Evolutionary conservation across 2,797 vertebrate genomes (phyloP).

Genomic region (Megaceryle alcyon): DNA sequence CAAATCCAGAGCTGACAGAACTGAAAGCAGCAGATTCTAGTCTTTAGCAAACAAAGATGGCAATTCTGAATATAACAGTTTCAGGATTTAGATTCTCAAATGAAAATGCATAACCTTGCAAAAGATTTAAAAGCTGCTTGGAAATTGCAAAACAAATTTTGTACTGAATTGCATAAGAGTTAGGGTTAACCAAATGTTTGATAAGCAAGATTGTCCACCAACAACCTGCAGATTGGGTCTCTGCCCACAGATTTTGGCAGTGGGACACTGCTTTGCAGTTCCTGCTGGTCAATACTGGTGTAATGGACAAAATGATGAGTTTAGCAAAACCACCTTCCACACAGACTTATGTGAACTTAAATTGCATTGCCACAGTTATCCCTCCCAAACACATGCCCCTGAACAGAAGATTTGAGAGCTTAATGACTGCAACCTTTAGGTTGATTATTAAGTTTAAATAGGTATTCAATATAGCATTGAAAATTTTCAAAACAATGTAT

Average conservation of each 20-base stretch:
- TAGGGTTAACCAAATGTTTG: not conserved
- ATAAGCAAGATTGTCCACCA: not conserved
- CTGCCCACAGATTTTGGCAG: not conserved
- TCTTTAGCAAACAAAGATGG: not conserved
- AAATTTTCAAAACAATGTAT: not conserved
- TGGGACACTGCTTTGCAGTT: not conserved
- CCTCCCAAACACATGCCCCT: fast-evolving
- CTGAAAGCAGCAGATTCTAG: not conserved
- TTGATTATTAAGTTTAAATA: not conserved
- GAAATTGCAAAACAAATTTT: not conserved
- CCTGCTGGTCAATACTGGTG: not conserved
- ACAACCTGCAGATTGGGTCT: not conserved
- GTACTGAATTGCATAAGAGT: not conserved
- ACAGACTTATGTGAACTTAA: not conserved
- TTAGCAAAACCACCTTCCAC: not conserved
- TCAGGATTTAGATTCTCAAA: not conserved
- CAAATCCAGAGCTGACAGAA: not conserved
- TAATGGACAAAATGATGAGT: not conserved
- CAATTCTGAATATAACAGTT: not conserved
- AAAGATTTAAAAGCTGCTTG: not conserved
- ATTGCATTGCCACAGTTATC: not conserved
- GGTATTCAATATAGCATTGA: not conserved
- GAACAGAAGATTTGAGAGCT: not conserved
- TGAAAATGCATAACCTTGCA: not conserved
- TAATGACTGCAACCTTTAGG: not conserved